Evolutionary conservation across 2,888 invertebrate species (phyloP).

Genomic region (Drosophila monieri): DNA sequence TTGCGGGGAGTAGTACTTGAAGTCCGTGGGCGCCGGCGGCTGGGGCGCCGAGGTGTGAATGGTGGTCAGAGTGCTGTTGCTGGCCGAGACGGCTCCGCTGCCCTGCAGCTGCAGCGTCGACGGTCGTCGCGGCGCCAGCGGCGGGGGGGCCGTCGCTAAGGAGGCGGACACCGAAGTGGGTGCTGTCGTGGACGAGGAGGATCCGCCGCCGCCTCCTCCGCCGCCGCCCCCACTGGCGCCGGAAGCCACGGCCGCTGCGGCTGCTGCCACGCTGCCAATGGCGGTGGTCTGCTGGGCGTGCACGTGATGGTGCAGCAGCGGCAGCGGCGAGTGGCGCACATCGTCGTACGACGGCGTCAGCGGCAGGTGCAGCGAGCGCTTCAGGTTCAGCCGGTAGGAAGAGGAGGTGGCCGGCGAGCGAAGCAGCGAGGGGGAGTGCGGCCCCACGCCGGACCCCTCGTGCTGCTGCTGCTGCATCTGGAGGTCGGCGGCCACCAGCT

Average conservation of each 20-base stretch:
- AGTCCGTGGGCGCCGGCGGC: slow-evolving; percentile 83
- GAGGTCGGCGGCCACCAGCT: slow-evolving; percentile 67
- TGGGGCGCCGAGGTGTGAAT: slow-evolving; percentile 81
- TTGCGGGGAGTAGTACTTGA: slow-evolving; percentile 84
- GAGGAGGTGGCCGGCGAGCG: slow-evolving; percentile 80
- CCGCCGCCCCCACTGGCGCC: slow-evolving; percentile 36
- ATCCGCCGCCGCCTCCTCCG: slow-evolving; percentile 51
- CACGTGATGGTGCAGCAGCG: slow-evolving; percentile 82
- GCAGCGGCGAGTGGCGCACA: slow-evolving; percentile 82
- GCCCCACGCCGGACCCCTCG: slow-evolving; percentile 45
- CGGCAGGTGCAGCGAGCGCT: slow-evolving; percentile 82
- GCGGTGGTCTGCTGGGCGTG: slow-evolving; percentile 70
- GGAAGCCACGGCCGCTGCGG: slow-evolving; percentile 50
- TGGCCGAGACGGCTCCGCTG: slow-evolving; percentile 63
- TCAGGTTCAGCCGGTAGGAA: slow-evolving; percentile 82
- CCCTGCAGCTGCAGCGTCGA: slow-evolving; percentile 77
- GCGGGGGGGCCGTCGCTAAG: slow-evolving; percentile 46
- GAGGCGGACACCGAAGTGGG: slow-evolving; percentile 61
- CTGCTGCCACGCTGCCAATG: slow-evolving; percentile 70
- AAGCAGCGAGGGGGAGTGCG: slow-evolving; percentile 47
- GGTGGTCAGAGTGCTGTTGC: slow-evolving; percentile 77
- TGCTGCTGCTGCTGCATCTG: slow-evolving; percentile 66
- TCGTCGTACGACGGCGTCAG: slow-evolving; percentile 83
- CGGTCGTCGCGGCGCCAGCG: slow-evolving; percentile 74
- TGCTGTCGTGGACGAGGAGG: slow-evolving; percentile 66